phyloP scores from a whole-genome alignment of 2,797 vertebrate species.

The Leptodactylus fallax region DNA sequence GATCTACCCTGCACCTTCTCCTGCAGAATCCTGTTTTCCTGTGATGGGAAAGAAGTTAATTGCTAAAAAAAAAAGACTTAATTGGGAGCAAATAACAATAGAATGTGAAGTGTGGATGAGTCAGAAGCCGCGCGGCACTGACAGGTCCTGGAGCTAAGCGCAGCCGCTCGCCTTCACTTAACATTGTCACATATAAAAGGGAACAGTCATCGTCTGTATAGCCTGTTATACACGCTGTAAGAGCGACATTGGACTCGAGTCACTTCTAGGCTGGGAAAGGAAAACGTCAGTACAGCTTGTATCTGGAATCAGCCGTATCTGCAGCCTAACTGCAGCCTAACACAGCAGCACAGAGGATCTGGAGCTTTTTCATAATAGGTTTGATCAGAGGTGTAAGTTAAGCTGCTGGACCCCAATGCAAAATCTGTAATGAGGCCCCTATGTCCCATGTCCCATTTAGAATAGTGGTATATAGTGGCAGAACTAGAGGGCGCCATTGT shows the following conservation, averaged over 20 bases:
- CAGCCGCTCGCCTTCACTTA: neutral
- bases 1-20: neutral
- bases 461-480: no score
- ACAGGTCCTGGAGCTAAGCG: neutral
- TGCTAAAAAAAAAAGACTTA: neutral
- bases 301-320: no score
- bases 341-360: no score
- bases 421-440: no score
- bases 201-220: neutral
- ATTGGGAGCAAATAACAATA: slow-evolving; percentile 37
- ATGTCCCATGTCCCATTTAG: no score
- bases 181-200: slow-evolving; percentile 1
- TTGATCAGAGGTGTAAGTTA: no score
- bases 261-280: neutral
- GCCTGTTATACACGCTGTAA: neutral
- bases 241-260: no score
- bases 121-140: neutral
- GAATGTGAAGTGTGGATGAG: neutral
- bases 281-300: neutral
- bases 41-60: neutral
- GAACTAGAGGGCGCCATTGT: no score
- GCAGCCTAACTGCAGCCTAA: no score
- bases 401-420: no score
- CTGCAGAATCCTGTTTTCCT: neutral
- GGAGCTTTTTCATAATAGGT: no score